phyloP scores from a whole-genome alignment of 1,140 invertebrate species.

The Ceratosolen solmsi region DNA sequence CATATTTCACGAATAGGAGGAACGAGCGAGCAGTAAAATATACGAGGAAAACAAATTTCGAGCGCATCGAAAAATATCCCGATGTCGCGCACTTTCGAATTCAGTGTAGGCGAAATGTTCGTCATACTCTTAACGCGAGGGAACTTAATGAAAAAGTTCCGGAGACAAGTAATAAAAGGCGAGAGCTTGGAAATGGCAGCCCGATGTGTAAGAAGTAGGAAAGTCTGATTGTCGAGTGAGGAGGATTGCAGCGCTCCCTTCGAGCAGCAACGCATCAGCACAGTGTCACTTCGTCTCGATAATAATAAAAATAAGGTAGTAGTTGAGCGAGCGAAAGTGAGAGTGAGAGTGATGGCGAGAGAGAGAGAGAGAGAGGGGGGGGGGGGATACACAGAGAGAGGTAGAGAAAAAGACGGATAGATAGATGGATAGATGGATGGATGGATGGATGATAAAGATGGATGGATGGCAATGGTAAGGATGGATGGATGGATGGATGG shows the following conservation, averaged over 20 bases:
- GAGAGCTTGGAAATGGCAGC: background rate
- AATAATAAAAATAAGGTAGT: conserved; percentile 60
- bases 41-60: background rate
- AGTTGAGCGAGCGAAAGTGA: too few relatives aligned
- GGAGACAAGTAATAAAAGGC: conserved; percentile 17
- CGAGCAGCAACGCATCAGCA: conserved; percentile 20
- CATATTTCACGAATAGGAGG: background rate
- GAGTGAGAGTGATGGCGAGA: too few relatives aligned
- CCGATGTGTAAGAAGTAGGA: background rate
- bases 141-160: conserved; percentile 21
- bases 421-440: too few relatives aligned
- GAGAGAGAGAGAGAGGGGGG: too few relatives aligned
- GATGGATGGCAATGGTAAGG: too few relatives aligned
- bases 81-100: background rate
- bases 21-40: background rate
- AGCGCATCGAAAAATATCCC: background rate
- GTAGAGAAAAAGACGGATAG: too few relatives aligned
- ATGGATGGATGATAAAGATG: too few relatives aligned
- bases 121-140: background rate
- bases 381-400: too few relatives aligned
- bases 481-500: too few relatives aligned
- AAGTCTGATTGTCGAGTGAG: background rate
- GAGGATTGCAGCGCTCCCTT: conserved; percentile 25
- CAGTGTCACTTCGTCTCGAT: conserved; percentile 52
- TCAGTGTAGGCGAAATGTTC: background rate